These are phyloP conservation scores for Alligator sinensis DNA, from an alignment of 2,113 vertebrate species.

Conservation along the genomic window DNA sequence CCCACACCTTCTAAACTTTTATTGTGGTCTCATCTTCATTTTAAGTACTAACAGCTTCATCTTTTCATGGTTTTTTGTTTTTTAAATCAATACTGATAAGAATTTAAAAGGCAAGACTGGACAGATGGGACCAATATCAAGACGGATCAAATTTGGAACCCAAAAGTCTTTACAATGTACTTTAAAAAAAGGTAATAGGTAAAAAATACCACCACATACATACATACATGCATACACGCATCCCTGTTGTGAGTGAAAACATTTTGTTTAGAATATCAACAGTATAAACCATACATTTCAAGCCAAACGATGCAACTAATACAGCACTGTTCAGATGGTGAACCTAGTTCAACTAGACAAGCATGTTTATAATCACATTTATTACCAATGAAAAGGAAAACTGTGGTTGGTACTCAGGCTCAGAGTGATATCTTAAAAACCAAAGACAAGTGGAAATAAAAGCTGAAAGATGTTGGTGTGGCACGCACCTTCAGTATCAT, in stretches of 20 bases:
- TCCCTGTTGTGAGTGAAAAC: neutral
- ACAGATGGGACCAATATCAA: neutral
- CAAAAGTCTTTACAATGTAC: neutral
- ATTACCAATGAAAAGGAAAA: slow-evolving; percentile 21
- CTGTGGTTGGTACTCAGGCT: slow-evolving; percentile 12
- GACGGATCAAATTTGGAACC: neutral
- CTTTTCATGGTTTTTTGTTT: too few relatives aligned
- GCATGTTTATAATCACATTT: neutral
- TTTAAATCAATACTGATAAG: neutral
- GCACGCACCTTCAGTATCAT: slow-evolving; percentile 92
- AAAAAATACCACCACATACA: neutral
- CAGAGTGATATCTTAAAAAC: slow-evolving; percentile 44
- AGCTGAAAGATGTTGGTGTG: slow-evolving; percentile 80
- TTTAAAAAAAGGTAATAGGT: neutral
- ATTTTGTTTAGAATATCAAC: neutral
- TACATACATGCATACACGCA: neutral
- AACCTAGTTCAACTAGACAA: neutral
- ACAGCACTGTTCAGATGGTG: accelerated
- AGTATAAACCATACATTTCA: neutral
- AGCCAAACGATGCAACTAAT: accelerated
- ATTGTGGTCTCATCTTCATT: neutral
- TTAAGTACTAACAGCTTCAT: neutral
- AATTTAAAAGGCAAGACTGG: neutral
- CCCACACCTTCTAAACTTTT: neutral
- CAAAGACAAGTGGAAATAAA: slow-evolving; percentile 50